Base-by-base conservation (phyloP, 2,797 vertebrate species). In the Crenuchus spilurus region DNA sequence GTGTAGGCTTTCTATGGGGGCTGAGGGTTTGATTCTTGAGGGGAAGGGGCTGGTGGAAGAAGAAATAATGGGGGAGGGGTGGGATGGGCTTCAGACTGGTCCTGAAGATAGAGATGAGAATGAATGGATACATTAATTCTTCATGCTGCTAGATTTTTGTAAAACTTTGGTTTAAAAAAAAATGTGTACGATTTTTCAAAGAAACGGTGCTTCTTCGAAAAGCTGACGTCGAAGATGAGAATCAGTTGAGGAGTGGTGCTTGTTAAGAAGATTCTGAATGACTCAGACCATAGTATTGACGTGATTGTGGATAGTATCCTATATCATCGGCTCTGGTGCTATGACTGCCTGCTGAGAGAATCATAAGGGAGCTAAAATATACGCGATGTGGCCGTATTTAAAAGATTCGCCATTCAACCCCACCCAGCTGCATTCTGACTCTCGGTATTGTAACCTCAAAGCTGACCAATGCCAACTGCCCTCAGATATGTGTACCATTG, bases 401-500 rank as follows among this genome's bases (percentile, higher is more conserved):
- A 62, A 9, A 24, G 14, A 42, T 30, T 31, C 63, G 48, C 10
- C 42, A 18, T 51, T 42, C 52, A 20, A 55, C 65, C 74, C 66
- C 74, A 75, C 74, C 66, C 66, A 62, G 57, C 65, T 55, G 74
- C 74, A 16, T 69, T 70, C 57, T 44, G 35, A 75, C 22, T 49
- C 65, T 61, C 57, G 62, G 42, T 46, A 24, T 41, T 18, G n/a
- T 35, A 70, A 76, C 37, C 60, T 79, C 65, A 13, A 70, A 64
- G 61, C 57, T 65, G 65, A 82, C 51, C 55, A 79, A 26, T 73
- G 70, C 79, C 68, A 66, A 78, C 54, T 72, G 72, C 24, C 18
- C 33, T 75, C 67, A 65, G 51, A 54, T 57, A 55, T 39, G 28
- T 52, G 44, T 70, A 72, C 72, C 68, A 77, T 48, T 77, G 67